Conservation (phyloP, 2,797 vertebrate genomes). For the Martes flavigula region DNA sequence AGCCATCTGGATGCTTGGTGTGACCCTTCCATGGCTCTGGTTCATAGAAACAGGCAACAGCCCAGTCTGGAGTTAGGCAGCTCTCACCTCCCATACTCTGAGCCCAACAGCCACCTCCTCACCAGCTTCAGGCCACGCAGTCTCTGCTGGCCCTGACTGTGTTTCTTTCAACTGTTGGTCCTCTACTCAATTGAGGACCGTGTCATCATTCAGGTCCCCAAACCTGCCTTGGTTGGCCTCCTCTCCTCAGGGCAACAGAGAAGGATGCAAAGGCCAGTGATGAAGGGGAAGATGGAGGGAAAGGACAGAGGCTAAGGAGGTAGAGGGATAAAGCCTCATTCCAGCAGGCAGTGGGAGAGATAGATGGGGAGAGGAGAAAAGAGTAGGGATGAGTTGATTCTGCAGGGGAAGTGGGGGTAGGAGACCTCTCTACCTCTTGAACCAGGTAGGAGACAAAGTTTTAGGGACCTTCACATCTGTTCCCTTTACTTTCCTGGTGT, state of each 20-base stretch:
- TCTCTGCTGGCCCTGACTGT: neutral
- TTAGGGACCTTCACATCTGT: neutral
- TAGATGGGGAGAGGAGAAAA: neutral
- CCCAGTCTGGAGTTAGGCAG: neutral
- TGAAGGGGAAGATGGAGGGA: neutral
- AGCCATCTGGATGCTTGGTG: neutral
- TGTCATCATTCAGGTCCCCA: neutral
- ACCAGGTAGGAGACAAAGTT: neutral
- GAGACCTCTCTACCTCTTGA: neutral
- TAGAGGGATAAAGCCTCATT: neutral
- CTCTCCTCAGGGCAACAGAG: neutral
- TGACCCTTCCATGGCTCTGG: neutral
- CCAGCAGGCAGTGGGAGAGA: neutral
- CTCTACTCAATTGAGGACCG: neutral
- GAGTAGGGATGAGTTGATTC: neutral
- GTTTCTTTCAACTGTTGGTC: neutral
- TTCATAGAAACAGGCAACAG: neutral
- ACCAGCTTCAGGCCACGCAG: fast-evolving
- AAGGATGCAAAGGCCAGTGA: neutral
- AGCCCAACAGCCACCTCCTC: neutral
- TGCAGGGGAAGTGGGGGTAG: fast-evolving
- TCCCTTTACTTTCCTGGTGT: neutral
- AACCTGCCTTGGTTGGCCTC: neutral
- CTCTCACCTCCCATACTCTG: fast-evolving
- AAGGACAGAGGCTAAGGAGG: neutral